Conservation (phyloP, 2,797 vertebrate genomes). For the Halcyon leucocephala region DNA sequence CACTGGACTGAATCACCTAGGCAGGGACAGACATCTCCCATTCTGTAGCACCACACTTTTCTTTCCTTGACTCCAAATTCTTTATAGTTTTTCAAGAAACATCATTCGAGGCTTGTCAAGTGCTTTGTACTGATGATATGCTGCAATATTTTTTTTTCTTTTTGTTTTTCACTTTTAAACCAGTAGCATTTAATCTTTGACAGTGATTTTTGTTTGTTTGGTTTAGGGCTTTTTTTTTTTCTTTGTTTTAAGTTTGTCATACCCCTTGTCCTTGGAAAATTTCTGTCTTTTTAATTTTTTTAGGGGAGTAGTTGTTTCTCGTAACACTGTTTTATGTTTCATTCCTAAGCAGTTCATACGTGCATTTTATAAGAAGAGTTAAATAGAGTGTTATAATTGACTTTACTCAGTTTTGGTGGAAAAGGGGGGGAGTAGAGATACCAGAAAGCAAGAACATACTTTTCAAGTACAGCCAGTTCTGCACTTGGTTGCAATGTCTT, state of each 20-base stretch:
- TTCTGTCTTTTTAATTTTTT: background rate
- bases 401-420: background rate
- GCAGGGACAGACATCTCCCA: background rate
- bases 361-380: background rate
- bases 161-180: background rate
- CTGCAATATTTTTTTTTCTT: background rate
- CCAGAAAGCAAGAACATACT: slow-evolving; percentile 68
- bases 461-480: slow-evolving; percentile 75
- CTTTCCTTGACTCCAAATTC: background rate
- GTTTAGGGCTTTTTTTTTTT: background rate
- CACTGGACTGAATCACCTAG: background rate
- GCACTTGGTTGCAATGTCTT: slow-evolving; percentile 72
- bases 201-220: background rate
- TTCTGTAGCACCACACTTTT: background rate
- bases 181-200: background rate
- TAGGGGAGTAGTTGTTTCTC: background rate
- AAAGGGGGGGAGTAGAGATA: background rate
- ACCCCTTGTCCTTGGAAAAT: background rate
- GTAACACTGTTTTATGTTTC: background rate
- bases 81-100: background rate
- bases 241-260: background rate
- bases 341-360: background rate
- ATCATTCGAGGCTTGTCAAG: background rate
- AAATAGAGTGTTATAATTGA: background rate
- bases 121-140: background rate